phyloP scores from a whole-genome alignment of 2,888 invertebrate genomes.

The Lasioglossum villosulum region DNA sequence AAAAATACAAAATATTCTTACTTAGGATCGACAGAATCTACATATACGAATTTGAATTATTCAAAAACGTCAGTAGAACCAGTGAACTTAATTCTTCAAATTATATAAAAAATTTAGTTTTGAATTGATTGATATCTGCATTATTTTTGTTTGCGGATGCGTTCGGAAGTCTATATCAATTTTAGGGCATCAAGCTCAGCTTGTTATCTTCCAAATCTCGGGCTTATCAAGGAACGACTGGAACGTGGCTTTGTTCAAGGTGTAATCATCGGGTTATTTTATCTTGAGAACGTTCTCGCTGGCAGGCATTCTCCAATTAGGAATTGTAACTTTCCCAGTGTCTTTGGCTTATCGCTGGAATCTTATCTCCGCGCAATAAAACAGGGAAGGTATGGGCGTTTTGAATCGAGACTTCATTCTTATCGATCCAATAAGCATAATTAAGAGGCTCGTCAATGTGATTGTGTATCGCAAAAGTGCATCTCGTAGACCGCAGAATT shows the following conservation, averaged over 20 bases:
- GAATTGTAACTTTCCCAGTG: slow-evolving; percentile 28
- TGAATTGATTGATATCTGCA: not conserved
- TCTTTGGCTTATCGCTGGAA: slow-evolving; percentile 35
- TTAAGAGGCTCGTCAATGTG: slow-evolving; percentile 9
- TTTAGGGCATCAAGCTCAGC: not conserved
- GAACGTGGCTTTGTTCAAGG: slow-evolving; percentile 15
- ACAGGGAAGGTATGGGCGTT: slow-evolving; percentile 4
- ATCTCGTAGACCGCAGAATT: not conserved
- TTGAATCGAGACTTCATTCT: slow-evolving; percentile 13
- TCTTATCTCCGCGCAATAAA: slow-evolving; percentile 38
- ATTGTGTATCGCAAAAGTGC: slow-evolving; percentile 21
- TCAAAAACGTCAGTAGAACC: no score
- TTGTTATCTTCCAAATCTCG: not conserved
- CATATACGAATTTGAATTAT: not conserved
- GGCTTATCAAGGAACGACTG: slow-evolving; percentile 26
- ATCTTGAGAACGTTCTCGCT: slow-evolving; percentile 30
- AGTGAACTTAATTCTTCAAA: no score
- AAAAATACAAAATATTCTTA: not conserved
- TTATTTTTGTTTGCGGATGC: not conserved
- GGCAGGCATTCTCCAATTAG: slow-evolving; percentile 49
- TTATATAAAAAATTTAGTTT: not conserved
- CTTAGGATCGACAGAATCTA: not conserved
- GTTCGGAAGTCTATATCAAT: slow-evolving; percentile 31
- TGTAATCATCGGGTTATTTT: slow-evolving; percentile 43
- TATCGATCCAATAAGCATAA: slow-evolving; percentile 33